Evolutionary conservation across 2,888 invertebrate genomes (phyloP).

Genomic region (Eristalinus sepulchralis): DNA sequence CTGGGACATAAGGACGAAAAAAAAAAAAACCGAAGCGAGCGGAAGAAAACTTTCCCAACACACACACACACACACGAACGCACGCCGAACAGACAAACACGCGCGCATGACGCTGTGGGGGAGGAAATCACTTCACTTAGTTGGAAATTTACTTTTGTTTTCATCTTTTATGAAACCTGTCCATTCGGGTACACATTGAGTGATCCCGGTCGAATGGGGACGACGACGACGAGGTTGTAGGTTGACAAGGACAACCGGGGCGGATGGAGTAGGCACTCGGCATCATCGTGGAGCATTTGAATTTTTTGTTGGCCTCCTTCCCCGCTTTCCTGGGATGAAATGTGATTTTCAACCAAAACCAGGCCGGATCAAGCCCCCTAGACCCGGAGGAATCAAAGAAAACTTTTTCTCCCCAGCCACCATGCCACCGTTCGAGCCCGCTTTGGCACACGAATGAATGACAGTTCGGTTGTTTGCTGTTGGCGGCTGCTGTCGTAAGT

Average conservation of each 20-base stretch:
- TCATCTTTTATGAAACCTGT: conserved; percentile 67
- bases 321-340: conserved; percentile 8
- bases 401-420: conserved; percentile 31
- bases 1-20: neutral
- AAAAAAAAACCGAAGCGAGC: neutral
- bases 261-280: conserved; percentile 30
- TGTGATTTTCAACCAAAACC: conserved; percentile 38
- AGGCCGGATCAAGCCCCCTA: conserved; percentile 28
- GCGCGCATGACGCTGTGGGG: neutral
- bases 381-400: conserved; percentile 38
- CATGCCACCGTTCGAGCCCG: neutral
- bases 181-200: conserved; percentile 55
- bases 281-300: conserved; percentile 44
- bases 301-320: neutral
- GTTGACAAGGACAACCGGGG: conserved; percentile 58
- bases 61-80: neutral
- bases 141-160: conserved; percentile 61
- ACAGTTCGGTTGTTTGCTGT: conserved; percentile 61
- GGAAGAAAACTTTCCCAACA: conserved; percentile 39
- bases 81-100: neutral
- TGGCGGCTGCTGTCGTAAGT: conserved; percentile 48
- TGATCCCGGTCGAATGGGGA: conserved; percentile 61
- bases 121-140: conserved; percentile 65
- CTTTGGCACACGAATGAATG: conserved; percentile 41
- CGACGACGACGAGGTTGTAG: conserved; percentile 14